Evolutionary conservation across 1,140 invertebrate genomes (phyloP).

Genomic region (Ladona fulva): DNA sequence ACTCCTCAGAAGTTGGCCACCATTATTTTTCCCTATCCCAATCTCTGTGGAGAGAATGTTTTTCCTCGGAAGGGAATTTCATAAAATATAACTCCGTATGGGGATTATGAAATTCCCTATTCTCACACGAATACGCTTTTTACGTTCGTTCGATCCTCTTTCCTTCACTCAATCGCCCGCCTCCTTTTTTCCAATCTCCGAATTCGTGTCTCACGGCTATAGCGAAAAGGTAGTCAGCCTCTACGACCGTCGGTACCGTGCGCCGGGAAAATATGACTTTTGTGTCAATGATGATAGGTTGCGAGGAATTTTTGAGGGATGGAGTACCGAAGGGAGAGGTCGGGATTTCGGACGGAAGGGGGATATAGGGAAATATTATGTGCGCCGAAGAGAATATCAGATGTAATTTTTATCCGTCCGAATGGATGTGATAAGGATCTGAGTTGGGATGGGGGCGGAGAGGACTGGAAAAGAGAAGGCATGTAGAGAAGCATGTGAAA

Average conservation of each 20-base stretch:
- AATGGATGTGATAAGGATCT: too few species aligned
- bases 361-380: too few species aligned
- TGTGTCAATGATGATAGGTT: conserved; percentile 9
- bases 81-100: conserved; percentile 3
- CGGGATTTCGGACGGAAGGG: too few species aligned
- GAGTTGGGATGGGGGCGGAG: too few species aligned
- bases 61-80: not conserved
- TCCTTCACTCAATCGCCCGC: not conserved
- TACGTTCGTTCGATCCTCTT: not conserved
- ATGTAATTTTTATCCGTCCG: too few species aligned
- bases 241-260: not conserved
- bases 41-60: too few species aligned
- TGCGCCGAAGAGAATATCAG: too few species aligned
- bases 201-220: not conserved
- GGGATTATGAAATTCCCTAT: not conserved
- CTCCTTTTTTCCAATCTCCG: not conserved
- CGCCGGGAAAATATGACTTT: not conserved
- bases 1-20: too few species aligned
- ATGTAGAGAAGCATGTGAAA: too few species aligned
- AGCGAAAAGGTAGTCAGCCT: not conserved
- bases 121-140: not conserved
- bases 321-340: too few species aligned
- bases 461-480: too few species aligned
- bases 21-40: too few species aligned
- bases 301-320: not conserved